A percentile compares a stretch with the other conserved stretches of the same genome.
These are phyloP conservation scores for Anoplophora glabripennis DNA, from an alignment of 1,140 invertebrate species.

Conservation along the genomic window DNA sequence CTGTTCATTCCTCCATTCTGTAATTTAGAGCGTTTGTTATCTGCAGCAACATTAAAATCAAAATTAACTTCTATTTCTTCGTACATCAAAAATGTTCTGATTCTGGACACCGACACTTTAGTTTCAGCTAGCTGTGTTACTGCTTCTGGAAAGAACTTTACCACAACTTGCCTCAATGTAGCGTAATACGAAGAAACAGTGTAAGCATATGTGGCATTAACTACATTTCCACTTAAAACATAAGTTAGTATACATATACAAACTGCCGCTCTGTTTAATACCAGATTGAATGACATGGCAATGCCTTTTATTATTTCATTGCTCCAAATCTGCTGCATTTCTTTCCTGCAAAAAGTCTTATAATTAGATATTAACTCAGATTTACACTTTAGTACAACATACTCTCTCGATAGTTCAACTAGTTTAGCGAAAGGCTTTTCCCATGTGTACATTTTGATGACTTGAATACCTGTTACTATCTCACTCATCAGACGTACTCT, in stretches of 20 bases:
- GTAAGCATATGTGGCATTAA: conserved; percentile 74
- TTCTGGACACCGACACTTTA: conserved; percentile 62
- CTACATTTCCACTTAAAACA: conserved; percentile 63
- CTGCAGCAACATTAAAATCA: too few species aligned
- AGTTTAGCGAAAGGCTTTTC: conserved; percentile 60
- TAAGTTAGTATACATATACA: conserved; percentile 74
- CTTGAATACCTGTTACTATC: conserved; percentile 74
- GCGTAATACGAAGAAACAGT: conserved; percentile 70
- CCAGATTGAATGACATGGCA: conserved; percentile 69
- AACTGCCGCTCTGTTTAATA: conserved; percentile 69
- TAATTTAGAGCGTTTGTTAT: too few species aligned
- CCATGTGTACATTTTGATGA: conserved; percentile 87
- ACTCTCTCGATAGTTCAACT: conserved; percentile 43
- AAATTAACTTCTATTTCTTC: conserved; percentile 24
- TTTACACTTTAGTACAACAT: conserved; percentile 4
- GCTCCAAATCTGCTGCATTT: conserved; percentile 39
- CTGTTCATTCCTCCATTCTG: too few species aligned
- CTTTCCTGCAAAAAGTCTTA: conserved; percentile 30
- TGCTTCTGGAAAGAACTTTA: conserved; percentile 67
- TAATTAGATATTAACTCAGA: not conserved
- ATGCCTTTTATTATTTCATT: conserved; percentile 63
- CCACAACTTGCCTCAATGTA: conserved; percentile 66
- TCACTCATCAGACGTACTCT: conserved; percentile 73
- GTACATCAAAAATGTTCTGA: conserved; percentile 58
- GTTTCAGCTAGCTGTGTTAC: conserved; percentile 60